These are phyloP conservation scores for Dendrolimus houi DNA, from an alignment of 2,888 invertebrate genomes.

Conservation along the genomic window DNA sequence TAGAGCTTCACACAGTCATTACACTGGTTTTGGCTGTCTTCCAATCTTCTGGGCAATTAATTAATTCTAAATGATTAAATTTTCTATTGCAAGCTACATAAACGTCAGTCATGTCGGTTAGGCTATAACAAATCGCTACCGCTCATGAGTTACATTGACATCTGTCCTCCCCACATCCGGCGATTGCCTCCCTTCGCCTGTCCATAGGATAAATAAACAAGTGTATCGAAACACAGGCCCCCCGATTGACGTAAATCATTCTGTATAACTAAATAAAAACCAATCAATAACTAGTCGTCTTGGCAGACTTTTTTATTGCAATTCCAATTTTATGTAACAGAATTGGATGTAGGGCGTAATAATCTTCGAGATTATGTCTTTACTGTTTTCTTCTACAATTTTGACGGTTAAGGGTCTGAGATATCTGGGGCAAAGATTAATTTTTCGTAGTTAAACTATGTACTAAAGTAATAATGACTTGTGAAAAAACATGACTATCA, in stretches of 20 bases:
- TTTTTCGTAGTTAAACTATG: too few species aligned
- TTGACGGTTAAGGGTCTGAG: too few species aligned
- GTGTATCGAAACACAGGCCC: slow-evolving; percentile 8
- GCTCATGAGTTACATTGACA: not conserved
- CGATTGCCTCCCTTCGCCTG: slow-evolving; percentile 8
- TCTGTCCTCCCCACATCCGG: slow-evolving; percentile 9
- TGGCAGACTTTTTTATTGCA: not conserved
- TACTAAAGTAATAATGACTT: too few species aligned
- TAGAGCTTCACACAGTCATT: too few species aligned
- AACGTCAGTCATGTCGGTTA: too few species aligned
- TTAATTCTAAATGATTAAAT: too few species aligned
- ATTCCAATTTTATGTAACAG: not conserved
- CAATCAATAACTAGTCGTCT: not conserved
- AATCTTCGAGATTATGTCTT: not conserved
- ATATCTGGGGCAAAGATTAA: too few species aligned
- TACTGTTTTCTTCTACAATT: too few species aligned
- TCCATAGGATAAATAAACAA: slow-evolving; percentile 18
- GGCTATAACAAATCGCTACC: not conserved
- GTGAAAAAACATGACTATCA: too few species aligned
- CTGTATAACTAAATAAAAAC: slow-evolving; percentile 3
- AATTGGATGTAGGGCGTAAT: not conserved
- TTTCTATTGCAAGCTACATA: too few species aligned
- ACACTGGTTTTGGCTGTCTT: too few species aligned
- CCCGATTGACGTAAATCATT: slow-evolving; percentile 10
- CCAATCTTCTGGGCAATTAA: too few species aligned